Evolutionary conservation across 2,888 invertebrate species (phyloP).

Genomic region (Ditula angustiorana): DNA sequence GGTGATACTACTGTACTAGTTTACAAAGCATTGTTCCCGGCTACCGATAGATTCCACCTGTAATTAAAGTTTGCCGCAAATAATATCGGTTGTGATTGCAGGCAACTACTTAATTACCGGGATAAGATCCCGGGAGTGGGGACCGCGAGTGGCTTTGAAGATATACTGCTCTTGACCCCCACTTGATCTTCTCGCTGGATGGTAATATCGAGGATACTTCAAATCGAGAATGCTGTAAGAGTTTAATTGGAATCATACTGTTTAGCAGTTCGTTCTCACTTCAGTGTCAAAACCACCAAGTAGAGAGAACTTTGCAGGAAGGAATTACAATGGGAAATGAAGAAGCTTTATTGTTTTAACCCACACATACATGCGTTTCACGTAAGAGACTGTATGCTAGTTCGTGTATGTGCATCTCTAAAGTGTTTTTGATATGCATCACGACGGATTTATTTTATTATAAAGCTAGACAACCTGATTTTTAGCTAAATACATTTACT

Average conservation of each 20-base stretch:
- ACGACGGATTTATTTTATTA: no score
- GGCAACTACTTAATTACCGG: slow-evolving; percentile 72
- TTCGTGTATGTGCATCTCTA: no score
- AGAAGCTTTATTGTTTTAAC: no score
- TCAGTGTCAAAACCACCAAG: not conserved
- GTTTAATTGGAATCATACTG: slow-evolving; percentile 24
- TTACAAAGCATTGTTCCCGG: slow-evolving; percentile 11
- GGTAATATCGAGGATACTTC: slow-evolving; percentile 24
- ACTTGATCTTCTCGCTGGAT: slow-evolving; percentile 52
- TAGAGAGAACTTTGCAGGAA: not conserved
- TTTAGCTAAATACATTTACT: no score
- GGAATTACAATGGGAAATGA: no score
- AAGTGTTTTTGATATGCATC: no score
- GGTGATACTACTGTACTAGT: slow-evolving; percentile 7
- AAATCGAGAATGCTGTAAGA: slow-evolving; percentile 52
- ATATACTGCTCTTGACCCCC: slow-evolving; percentile 75
- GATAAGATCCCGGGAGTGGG: slow-evolving; percentile 36
- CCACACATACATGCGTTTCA: no score
- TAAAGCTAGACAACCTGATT: no score
- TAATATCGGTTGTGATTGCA: slow-evolving; percentile 70
- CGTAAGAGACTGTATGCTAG: no score
- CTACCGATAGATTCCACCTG: slow-evolving; percentile 43
- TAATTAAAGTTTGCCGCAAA: slow-evolving; percentile 71
- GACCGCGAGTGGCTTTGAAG: slow-evolving; percentile 55
- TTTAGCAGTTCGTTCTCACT: not conserved